These are phyloP conservation scores for Oryzias woworae DNA, from an alignment of 2,113 vertebrate genomes.

Conservation along the genomic window DNA sequence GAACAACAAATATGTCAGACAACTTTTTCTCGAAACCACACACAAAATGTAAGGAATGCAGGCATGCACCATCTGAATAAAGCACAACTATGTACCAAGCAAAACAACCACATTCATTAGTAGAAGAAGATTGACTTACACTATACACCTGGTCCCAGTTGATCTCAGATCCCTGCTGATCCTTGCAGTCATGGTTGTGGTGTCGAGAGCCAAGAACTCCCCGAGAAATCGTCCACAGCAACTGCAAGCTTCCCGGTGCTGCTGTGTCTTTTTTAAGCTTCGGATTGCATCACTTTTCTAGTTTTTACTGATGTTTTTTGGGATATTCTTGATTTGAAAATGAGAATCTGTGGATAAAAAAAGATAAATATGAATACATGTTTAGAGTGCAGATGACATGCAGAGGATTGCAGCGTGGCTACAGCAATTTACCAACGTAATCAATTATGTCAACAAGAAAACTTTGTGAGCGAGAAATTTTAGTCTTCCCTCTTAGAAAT, in stretches of 20 bases:
- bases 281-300: neutral
- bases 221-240: neutral
- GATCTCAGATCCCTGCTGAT: neutral
- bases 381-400: conserved; percentile 1
- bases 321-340: conserved; percentile 8
- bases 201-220: neutral
- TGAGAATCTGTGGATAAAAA: conserved; percentile 23
- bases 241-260: conserved; percentile 9
- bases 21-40: no score
- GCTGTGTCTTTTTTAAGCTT: conserved; percentile 13
- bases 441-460: no score
- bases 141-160: neutral
- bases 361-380: conserved; percentile 3
- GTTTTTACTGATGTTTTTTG: conserved; percentile 10
- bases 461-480: no score
- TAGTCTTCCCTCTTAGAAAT: no score
- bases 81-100: neutral
- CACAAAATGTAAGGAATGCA: no score
- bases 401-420: neutral
- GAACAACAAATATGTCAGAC: no score
- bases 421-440: no score
- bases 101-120: no score
- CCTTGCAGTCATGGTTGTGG: neutral
- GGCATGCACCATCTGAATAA: neutral
- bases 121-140: conserved; percentile 26